Percentiles rank a stretch among this genome's conserved stretches.
phyloP scores from a whole-genome alignment of 2,113 vertebrate species.

The Alouatta palliata region DNA sequence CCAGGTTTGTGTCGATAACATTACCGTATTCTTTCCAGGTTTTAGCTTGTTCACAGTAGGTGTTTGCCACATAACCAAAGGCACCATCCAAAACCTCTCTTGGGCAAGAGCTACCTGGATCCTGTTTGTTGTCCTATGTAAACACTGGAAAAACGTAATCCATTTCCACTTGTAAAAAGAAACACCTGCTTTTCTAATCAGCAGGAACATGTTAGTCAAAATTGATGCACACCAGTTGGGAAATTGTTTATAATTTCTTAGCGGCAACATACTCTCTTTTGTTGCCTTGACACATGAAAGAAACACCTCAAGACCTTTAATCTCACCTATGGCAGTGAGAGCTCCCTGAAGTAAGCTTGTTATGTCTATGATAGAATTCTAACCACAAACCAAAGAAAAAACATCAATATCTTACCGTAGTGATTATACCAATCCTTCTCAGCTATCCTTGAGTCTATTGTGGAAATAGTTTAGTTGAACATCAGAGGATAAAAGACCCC shows the following conservation, averaged over 20 bases:
- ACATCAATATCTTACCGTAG: neutral
- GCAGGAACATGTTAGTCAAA: slow-evolving; percentile 17
- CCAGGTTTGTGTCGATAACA: neutral
- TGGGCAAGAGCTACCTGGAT: slow-evolving; percentile 52
- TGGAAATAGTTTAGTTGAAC: neutral
- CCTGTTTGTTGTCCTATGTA: slow-evolving; percentile 6
- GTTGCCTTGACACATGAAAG: slow-evolving; percentile 19
- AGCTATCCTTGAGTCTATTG: neutral
- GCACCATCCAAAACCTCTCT: slow-evolving; percentile 25
- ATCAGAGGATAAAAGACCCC: neutral
- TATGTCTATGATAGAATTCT: slow-evolving; percentile 41
- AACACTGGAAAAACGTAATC: slow-evolving; percentile 56
- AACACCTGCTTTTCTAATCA: slow-evolving; percentile 61
- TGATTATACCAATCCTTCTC: neutral
- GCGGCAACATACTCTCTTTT: neutral
- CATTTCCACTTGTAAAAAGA: slow-evolving; percentile 28
- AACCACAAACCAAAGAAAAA: slow-evolving; percentile 37
- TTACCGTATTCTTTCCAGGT: neutral
- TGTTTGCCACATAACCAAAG: slow-evolving; percentile 5
- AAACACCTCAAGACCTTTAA: neutral
- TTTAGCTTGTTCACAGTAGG: slow-evolving; percentile 13
- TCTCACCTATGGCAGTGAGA: slow-evolving; percentile 12
- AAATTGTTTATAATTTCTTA: slow-evolving; percentile 48
- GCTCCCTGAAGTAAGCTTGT: neutral
- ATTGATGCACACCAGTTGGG: neutral